These are phyloP conservation scores for Zingel zingel DNA, from an alignment of 2,113 vertebrate genomes.

Conservation along the genomic window DNA sequence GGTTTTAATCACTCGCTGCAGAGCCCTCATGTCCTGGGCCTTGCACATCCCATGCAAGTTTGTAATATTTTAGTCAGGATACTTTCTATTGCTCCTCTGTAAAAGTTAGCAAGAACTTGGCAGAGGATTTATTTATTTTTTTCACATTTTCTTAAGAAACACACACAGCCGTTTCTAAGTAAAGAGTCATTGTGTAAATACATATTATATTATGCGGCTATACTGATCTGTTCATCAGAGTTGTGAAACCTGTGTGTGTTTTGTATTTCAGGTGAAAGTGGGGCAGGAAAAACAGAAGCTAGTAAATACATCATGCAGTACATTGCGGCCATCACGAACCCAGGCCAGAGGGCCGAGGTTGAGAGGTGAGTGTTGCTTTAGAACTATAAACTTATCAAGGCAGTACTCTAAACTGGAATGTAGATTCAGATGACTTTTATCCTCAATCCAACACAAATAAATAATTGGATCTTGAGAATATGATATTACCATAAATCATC, in stretches of 20 bases:
- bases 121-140: not conserved
- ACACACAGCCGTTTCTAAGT: not conserved
- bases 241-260: conserved; percentile 2
- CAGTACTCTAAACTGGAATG: not conserved
- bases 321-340: conserved; percentile 94
- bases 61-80: not conserved
- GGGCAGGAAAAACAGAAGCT: conserved; percentile 94
- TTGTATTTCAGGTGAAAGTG: conserved; percentile 89
- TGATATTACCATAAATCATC: conserved; percentile 4
- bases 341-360: conserved; percentile 89
- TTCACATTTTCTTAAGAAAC: not conserved
- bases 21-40: not conserved
- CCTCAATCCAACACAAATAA: not conserved
- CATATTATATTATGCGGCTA: not conserved
- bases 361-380: conserved; percentile 86
- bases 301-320: conserved; percentile 98
- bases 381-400: not conserved
- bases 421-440: not conserved
- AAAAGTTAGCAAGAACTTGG: not conserved
- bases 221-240: not conserved
- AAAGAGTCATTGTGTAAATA: not conserved
- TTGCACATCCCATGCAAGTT: not conserved
- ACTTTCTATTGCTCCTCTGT: not conserved
- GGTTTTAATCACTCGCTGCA: not conserved
- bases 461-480: not conserved